Evolutionary conservation across 92 coral and sea anemone genomes (phyloP).

Genomic region (Porites evermanni): DNA sequence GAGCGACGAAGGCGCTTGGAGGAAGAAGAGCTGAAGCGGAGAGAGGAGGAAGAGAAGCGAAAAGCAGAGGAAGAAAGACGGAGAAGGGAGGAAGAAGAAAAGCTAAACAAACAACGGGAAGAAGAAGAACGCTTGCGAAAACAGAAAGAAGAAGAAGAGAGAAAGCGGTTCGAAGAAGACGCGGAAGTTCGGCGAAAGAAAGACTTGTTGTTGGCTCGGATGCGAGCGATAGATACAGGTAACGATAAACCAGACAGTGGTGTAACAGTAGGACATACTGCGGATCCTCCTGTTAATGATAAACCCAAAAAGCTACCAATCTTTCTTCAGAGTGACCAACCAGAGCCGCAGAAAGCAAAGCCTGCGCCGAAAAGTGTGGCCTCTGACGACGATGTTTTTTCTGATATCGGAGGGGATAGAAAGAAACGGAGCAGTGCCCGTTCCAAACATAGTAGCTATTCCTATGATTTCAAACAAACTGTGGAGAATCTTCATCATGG

Average conservation of each 20-base stretch:
- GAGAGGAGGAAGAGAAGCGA: conserved; percentile 57
- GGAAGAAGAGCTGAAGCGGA: conserved; percentile 56
- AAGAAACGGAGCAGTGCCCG: conserved; percentile 71
- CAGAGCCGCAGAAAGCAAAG: conserved; percentile 38
- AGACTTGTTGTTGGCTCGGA: conserved; percentile 86
- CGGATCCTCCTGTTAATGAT: conserved; percentile 31
- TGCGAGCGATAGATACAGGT: conserved; percentile 72
- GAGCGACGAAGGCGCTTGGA: conserved; percentile 40
- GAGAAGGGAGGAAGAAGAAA: conserved; percentile 62
- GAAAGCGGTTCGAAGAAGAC: conserved; percentile 74
- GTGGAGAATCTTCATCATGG: conserved; percentile 95
- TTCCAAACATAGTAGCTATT: conserved; percentile 53
- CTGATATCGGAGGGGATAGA: conserved; percentile 50
- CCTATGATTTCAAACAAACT: conserved; percentile 87
- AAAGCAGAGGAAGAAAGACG: conserved; percentile 61
- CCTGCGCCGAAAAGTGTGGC: conserved; percentile 32
- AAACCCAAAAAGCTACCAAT: conserved; percentile 84
- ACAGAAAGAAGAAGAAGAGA: conserved; percentile 60
- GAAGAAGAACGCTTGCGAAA: conserved; percentile 64
- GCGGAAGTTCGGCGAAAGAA: conserved; percentile 85
- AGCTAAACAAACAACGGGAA: conserved; percentile 54
- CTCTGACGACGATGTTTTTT: conserved; percentile 62
- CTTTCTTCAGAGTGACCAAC: conserved; percentile 71
- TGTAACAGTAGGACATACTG: conserved; percentile 29
- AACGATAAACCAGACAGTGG: conserved; percentile 58